Conservation (phyloP, 1,140 invertebrate genomes). For the Pteromalus puparum region DNA sequence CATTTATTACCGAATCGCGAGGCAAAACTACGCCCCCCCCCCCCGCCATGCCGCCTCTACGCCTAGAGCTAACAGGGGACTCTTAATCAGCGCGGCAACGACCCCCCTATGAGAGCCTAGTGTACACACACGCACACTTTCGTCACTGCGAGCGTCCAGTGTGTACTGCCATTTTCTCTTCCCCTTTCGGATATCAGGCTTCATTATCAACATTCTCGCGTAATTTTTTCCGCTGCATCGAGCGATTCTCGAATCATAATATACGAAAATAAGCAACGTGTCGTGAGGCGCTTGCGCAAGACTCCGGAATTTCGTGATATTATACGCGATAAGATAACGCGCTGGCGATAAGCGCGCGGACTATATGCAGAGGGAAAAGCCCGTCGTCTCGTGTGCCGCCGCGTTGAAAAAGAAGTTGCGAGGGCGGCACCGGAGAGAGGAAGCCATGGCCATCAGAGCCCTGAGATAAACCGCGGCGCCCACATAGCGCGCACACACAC, state of each 20-base stretch:
- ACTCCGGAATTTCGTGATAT: neutral
- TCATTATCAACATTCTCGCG: no score
- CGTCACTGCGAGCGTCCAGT: no score
- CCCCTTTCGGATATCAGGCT: no score
- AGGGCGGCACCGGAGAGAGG: slow-evolving; percentile 20
- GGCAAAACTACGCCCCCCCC: neutral
- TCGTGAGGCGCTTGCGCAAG: neutral
- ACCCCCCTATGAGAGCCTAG: neutral
- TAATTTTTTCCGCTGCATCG: neutral
- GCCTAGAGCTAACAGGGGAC: neutral
- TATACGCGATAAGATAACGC: slow-evolving; percentile 11
- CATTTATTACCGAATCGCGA: neutral
- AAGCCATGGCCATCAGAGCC: slow-evolving; percentile 8
- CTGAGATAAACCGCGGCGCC: slow-evolving; percentile 16
- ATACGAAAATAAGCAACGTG: neutral
- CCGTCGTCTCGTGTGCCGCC: no score
- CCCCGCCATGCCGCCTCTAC: neutral
- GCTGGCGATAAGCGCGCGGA: neutral
- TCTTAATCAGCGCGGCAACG: neutral
- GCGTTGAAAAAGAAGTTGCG: slow-evolving; percentile 11
- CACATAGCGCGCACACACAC: neutral
- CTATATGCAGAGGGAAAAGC: neutral
- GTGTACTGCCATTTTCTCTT: neutral
- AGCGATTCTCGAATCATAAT: neutral
- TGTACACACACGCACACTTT: neutral